phyloP scores from a whole-genome alignment of 53 echinoderm and acorn worm species.

The Hippasteria phrygiana region DNA sequence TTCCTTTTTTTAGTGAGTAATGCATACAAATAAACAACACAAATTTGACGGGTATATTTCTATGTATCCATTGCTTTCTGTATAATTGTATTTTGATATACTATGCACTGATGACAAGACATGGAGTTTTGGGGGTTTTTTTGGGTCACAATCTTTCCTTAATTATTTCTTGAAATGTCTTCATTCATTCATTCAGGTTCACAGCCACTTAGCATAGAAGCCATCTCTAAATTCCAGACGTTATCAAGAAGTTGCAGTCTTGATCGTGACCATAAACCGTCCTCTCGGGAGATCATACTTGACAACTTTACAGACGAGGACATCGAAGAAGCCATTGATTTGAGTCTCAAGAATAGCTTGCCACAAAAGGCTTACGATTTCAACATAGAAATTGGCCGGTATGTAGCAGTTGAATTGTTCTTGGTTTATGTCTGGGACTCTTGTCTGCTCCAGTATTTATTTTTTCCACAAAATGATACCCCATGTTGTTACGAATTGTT shows the following conservation, averaged over 20 bases:
- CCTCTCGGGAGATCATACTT: conserved; percentile 6
- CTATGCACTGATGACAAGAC: too few species aligned
- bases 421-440: not conserved
- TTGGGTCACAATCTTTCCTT: too few species aligned
- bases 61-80: too few species aligned
- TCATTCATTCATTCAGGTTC: conserved; percentile 57
- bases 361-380: conserved; percentile 93
- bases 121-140: too few species aligned
- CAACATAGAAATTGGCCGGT: conserved; percentile 94
- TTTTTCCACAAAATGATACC: too few species aligned
- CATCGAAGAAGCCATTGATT: conserved; percentile 72
- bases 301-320: conserved; percentile 60
- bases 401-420: not conserved
- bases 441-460: too few species aligned
- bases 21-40: too few species aligned
- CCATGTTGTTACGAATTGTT: too few species aligned
- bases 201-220: conserved; percentile 77
- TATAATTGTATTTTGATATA: too few species aligned
- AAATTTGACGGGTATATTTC: too few species aligned
- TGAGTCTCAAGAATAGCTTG: conserved; percentile 77
- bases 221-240: conserved; percentile 73
- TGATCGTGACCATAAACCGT: conserved; percentile 28
- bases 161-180: too few species aligned
- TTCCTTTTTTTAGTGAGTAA: too few species aligned
- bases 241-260: conserved; percentile 57